Percentiles rank a stretch among this genome's conserved stretches.
Conservation (phyloP, 2,113 vertebrate genomes). For the Canis aureus region DNA sequence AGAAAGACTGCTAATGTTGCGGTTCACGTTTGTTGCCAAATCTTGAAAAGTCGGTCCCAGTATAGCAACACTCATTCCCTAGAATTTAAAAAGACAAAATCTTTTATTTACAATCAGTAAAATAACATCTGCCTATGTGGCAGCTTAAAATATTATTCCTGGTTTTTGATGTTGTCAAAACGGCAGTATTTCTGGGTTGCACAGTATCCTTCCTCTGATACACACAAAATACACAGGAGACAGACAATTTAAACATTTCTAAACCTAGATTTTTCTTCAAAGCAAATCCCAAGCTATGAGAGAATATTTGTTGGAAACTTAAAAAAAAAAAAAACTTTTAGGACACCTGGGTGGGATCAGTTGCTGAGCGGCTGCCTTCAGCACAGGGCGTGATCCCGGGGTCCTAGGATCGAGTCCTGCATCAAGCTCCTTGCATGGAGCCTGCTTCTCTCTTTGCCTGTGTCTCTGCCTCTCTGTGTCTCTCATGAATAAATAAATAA, state of each 20-base stretch:
- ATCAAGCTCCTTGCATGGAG: too few species aligned
- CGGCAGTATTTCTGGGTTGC: neutral
- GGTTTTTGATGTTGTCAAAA: slow-evolving; percentile 27
- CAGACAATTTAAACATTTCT: neutral
- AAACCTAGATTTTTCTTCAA: neutral
- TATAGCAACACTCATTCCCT: slow-evolving; percentile 95
- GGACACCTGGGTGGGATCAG: too few species aligned
- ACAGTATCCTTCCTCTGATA: neutral
- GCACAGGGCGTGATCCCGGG: too few species aligned
- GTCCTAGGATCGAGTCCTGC: too few species aligned
- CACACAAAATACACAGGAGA: neutral
- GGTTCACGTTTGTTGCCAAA: slow-evolving; percentile 93
- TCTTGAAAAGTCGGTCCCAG: slow-evolving; percentile 95
- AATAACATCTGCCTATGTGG: neutral
- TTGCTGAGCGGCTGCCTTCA: too few species aligned
- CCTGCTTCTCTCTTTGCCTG: too few species aligned
- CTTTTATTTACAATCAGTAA: slow-evolving; percentile 42
- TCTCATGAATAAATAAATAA: too few species aligned
- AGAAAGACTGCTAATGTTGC: slow-evolving; percentile 94
- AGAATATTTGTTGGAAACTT: neutral
- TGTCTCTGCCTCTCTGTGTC: too few species aligned
- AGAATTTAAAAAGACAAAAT: slow-evolving; percentile 62
- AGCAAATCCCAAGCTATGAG: neutral
- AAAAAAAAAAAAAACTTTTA: neutral
- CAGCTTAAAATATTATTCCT: neutral